Base-by-base conservation (phyloP, 1,140 invertebrate species). In the Panagrolaimus sp. region DNA sequence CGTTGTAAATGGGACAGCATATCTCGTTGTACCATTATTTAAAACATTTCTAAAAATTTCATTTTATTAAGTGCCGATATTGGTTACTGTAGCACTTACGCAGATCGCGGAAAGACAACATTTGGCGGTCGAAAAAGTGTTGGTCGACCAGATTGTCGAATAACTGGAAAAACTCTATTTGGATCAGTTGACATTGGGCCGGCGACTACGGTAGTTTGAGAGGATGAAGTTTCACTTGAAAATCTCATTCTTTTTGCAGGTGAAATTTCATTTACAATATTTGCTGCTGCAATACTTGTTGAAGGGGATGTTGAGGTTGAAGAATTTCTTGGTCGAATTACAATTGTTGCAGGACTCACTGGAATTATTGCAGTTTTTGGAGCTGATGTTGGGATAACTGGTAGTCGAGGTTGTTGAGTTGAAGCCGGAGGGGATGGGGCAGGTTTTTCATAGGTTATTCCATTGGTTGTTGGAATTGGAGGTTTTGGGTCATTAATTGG, bases 71-170 rank as follows among this genome's bases (percentile, higher is more conserved):
- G 7, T 8, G 26, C 26, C n/a, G 9, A 12, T 1, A 7, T 5
- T 9, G 14, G 2, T 24, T n/a, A 26, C 1, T 5, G 28, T 28
- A 24, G 2, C 2, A 24, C 47, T 4, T 48, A 58, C 52, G 21
- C 28, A 12, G 52, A 21, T 58, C 52, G 52, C 15, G 52, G 52
- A 58, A 58, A 58, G 10, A 58, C 52, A 58, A 58, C 52, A 58
- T 58, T 14, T 3, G 52, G 52, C 4, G 52, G 52, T 58, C 52
- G 15, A 14, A 58, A 58, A 21, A 58, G 52, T 1, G 52, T 58
- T 14, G 52, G 52, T n/a, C 52, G 52, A 26, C 52, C 52, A 17
- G 14, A 4, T 58, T 58, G 52, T 14, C 52, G 52, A 26, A 58
- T 28, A 58, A 58, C 17, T 2, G 52, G 52, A 26, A 58, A 26